phyloP scores from a whole-genome alignment of 1,140 invertebrate species.

The Tetraneura akinire region DNA sequence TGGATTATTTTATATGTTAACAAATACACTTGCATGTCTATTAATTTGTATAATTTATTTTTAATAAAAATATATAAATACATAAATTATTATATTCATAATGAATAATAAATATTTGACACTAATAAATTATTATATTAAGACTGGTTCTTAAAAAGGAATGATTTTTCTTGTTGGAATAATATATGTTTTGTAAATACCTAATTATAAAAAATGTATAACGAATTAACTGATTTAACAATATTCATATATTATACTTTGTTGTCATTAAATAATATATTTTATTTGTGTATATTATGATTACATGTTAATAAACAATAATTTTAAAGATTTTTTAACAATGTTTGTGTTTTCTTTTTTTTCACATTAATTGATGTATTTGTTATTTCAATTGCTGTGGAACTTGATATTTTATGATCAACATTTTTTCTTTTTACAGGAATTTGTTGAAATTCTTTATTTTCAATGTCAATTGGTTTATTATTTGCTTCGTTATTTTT shows the following conservation, averaged over 20 bases:
- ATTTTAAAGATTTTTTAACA: constrained; percentile 24
- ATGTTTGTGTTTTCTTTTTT: not conserved
- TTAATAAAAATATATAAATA: no score
- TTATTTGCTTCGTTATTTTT: not conserved
- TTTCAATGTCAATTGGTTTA: not conserved
- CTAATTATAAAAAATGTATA: constrained; percentile 2
- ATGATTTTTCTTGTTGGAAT: not conserved
- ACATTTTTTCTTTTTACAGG: not conserved
- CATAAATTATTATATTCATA: no score
- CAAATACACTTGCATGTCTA: no score
- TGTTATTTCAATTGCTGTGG: not conserved
- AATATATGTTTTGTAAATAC: not conserved
- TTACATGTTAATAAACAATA: not conserved
- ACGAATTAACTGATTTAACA: not conserved
- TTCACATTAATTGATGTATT: not conserved
- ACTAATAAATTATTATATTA: not conserved
- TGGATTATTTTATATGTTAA: no score
- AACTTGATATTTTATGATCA: not conserved
- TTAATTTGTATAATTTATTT: no score
- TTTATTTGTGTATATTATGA: not conserved
- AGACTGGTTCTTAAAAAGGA: constrained; percentile 25
- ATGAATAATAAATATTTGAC: not conserved
- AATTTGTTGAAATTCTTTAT: not conserved
- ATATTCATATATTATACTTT: constrained; percentile 7
- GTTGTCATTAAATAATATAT: not conserved